Conservation (phyloP, 2,888 invertebrate genomes). For the Hirtodrosophila cameraria region DNA sequence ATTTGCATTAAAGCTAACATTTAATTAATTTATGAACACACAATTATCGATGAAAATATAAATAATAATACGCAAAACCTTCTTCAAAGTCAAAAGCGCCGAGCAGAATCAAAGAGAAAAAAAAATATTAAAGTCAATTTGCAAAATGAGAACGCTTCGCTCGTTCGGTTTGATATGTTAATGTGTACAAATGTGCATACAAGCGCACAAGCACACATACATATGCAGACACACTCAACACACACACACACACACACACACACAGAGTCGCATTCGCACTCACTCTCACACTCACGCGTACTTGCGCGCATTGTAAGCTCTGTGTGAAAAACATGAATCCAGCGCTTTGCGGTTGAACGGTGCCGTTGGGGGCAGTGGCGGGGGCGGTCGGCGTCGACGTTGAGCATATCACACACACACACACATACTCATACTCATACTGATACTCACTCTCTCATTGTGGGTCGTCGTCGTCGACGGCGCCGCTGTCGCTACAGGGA, state of each 20-base stretch:
- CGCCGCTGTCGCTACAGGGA: constrained; percentile 71
- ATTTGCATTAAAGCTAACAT: constrained; percentile 18
- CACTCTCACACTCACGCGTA: constrained; percentile 3
- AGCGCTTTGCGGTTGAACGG: constrained; percentile 75
- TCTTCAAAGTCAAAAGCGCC: constrained; percentile 42
- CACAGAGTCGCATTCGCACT: neutral
- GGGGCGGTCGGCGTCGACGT: constrained; percentile 28
- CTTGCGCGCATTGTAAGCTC: constrained; percentile 66
- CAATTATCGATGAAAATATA: constrained; percentile 55
- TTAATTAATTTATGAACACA: constrained; percentile 35
- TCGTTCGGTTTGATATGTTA: constrained; percentile 78
- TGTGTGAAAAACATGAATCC: constrained; percentile 81
- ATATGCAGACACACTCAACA: too few relatives aligned
- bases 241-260: constrained; percentile 6
- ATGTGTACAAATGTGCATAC: constrained; percentile 67
- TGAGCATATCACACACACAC: constrained; percentile 60
- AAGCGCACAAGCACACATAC: constrained; percentile 16
- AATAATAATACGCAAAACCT: constrained; percentile 58
- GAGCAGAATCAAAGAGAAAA: constrained; percentile 38
- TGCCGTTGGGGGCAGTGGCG: constrained; percentile 26
- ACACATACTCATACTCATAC: constrained; percentile 34
- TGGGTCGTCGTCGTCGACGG: constrained; percentile 50
- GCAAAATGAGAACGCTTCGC: constrained; percentile 76
- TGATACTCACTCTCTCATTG: constrained; percentile 50
- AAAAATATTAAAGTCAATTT: constrained; percentile 79